Evolutionary conservation across 2,797 vertebrate species (phyloP), one percentile per base, ranked within the genome.

Genomic region (Sebastes minor): DNA sequence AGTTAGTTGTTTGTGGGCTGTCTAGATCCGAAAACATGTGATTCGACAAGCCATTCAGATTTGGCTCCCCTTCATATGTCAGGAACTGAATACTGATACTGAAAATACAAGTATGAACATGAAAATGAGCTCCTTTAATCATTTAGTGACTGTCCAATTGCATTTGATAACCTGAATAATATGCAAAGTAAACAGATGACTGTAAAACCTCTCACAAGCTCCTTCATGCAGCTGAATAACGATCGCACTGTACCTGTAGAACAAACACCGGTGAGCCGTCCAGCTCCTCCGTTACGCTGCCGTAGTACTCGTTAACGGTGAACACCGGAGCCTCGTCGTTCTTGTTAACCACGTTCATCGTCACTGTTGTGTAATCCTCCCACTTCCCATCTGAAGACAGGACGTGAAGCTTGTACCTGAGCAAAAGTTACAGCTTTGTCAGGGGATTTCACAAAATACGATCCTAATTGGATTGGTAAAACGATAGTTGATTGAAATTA

Each of bases 261-360:
- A 97, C 96, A 68, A 98, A 98, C 61, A 98, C 95, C 0, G 97
- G 97, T 4, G 97, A 95, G 0, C 92, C 96, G 14, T 97, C 94
- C 88, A 97, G 90, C 86, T 97, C 97, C 85, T 98, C 97, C 0
- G 96, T 97, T 8, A 97, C 95, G 20, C 96, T 97, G 89, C 97
- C 97, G 57, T 97, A 96, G 92, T 98, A 98, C 83, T 98, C 97
- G 2, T 90, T 97, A 60, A 96, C 93, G 1, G 96, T 96, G 75
- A 98, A 98, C 76, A 97, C 95, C 0, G 97, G 97, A 9, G 96
- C 96, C 87, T 98, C 97, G 8, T 98, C 97, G 6, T 98, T 98
- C 93, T 97, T 97, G 95, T 98, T 98, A 4, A 97, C 86, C 38
- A 98, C 92, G 28, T 88, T 96, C 25, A 98, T 96, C 6, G 95